These are phyloP conservation scores for Laspeyria flexula DNA, from an alignment of 2,888 invertebrate genomes.

Conservation along the genomic window DNA sequence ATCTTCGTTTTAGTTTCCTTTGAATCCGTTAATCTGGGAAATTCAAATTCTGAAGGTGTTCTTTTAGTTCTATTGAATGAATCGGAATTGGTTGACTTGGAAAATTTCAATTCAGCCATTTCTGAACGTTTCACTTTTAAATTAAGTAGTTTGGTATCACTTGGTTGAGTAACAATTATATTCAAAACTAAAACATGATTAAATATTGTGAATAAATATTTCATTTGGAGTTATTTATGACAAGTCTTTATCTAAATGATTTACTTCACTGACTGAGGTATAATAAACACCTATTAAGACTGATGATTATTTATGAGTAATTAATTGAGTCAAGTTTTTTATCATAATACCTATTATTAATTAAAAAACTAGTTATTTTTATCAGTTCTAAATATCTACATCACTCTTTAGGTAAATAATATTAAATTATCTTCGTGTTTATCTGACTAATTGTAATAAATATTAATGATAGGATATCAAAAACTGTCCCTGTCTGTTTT, in stretches of 20 bases:
- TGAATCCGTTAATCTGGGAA: too few species aligned
- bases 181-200: constrained; percentile 4
- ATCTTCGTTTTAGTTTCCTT: neutral
- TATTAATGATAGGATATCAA: too few species aligned
- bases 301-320: neutral
- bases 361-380: too few species aligned
- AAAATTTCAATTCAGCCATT: neutral
- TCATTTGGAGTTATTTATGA: neutral
- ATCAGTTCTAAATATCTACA: too few species aligned
- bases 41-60: too few species aligned
- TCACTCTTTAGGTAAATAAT: too few species aligned
- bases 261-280: neutral
- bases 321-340: neutral
- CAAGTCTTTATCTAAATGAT: neutral
- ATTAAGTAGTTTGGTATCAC: neutral
- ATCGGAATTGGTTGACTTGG: neutral
- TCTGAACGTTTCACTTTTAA: neutral
- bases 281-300: neutral
- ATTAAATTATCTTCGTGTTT: too few species aligned
- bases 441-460: too few species aligned
- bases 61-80: too few species aligned
- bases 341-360: neutral
- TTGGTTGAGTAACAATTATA: neutral
- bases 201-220: neutral
- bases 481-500: too few species aligned